These are phyloP conservation scores for Chauna torquata DNA, from an alignment of 2,113 vertebrate species.

Conservation along the genomic window DNA sequence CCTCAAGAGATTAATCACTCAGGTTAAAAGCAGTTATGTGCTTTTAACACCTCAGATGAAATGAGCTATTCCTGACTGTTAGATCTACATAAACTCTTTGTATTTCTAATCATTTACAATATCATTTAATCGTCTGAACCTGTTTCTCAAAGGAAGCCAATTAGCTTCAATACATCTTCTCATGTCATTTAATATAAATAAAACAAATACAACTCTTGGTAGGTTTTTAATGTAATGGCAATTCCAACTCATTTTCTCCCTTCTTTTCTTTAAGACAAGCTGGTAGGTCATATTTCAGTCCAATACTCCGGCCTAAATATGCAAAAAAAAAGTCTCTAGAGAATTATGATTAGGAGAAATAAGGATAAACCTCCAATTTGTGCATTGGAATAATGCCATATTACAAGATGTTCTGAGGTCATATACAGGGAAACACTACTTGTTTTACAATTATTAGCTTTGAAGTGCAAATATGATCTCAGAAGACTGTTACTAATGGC, in stretches of 20 bases:
- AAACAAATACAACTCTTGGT: background rate
- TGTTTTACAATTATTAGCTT: background rate
- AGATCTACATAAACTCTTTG: constrained; percentile 4
- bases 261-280: background rate
- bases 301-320: background rate
- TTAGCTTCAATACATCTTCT: background rate
- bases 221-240: background rate
- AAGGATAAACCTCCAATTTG: background rate
- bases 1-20: background rate
- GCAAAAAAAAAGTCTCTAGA: background rate
- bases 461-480: background rate
- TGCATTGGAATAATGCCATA: rapidly evolving
- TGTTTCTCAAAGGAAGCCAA: background rate
- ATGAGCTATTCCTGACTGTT: background rate
- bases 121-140: background rate
- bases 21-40: background rate
- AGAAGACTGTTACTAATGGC: background rate
- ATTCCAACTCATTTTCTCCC: background rate
- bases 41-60: constrained; percentile 30
- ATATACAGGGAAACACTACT: background rate
- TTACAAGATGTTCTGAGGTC: background rate
- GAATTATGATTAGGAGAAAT: background rate
- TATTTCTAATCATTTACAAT: constrained; percentile 5
- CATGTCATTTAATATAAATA: background rate
- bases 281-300: background rate